These are phyloP conservation scores for Ahaetulla prasina DNA, from an alignment of 2,113 vertebrate species.

Conservation along the genomic window DNA sequence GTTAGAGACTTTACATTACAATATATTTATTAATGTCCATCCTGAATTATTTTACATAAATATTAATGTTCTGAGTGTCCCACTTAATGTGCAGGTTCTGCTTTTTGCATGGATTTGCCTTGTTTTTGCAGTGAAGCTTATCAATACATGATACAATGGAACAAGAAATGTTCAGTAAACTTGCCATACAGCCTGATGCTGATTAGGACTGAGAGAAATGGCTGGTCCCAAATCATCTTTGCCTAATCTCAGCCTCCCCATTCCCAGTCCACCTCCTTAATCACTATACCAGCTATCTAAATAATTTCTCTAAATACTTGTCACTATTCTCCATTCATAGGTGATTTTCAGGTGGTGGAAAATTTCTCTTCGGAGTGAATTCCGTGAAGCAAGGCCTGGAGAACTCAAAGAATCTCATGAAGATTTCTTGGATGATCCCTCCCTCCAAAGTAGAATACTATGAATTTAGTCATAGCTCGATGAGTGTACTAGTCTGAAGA, in stretches of 20 bases:
- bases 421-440: slow-evolving; percentile 67
- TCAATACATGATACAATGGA: neutral
- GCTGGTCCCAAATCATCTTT: neutral
- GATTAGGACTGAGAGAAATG: neutral
- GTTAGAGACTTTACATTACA: neutral
- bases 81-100: neutral
- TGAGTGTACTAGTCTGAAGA: neutral
- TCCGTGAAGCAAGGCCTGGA: slow-evolving; percentile 59
- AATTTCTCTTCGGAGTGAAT: slow-evolving; percentile 69
- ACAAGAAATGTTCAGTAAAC: neutral
- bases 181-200: neutral
- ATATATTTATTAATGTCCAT: neutral
- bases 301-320: neutral
- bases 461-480: neutral
- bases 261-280: neutral
- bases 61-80: neutral
- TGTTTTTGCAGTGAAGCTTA: neutral
- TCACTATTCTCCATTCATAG: slow-evolving; percentile 41
- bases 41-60: neutral
- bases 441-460: slow-evolving; percentile 66
- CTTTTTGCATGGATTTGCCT: neutral
- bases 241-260: neutral
- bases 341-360: slow-evolving; percentile 74
- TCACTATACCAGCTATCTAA: neutral
- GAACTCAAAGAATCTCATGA: slow-evolving; percentile 63